These are phyloP conservation scores for Pachypanchax playfairii DNA, from an alignment of 2,113 vertebrate species.

Conservation along the genomic window DNA sequence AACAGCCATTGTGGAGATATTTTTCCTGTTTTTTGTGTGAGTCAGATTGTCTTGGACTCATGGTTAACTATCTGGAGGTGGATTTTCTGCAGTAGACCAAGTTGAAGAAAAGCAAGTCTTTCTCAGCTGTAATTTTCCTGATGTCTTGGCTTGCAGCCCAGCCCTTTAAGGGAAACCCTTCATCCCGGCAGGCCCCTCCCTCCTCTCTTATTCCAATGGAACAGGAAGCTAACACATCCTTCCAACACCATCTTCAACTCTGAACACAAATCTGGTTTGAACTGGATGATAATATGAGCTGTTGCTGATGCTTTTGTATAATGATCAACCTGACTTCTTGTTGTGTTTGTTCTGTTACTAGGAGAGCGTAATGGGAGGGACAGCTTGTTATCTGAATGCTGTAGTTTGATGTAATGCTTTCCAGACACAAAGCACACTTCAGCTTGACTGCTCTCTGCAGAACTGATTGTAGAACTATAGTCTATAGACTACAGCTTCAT, in stretches of 20 bases:
- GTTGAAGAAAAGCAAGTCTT: not conserved
- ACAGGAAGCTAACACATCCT: conserved; percentile 21
- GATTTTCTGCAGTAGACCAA: conserved; percentile 1
- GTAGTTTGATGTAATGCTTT: conserved; percentile 9
- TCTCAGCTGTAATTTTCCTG: conserved; percentile 11
- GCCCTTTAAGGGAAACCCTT: not conserved
- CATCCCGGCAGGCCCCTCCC: not conserved
- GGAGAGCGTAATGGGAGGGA: conserved; percentile 19
- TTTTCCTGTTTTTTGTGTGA: not conserved
- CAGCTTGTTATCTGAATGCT: conserved; percentile 35
- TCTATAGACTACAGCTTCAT: too few species aligned
- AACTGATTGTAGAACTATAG: too few species aligned
- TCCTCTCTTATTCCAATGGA: conserved; percentile 6
- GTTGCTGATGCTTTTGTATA: conserved; percentile 27
- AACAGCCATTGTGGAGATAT: too few species aligned
- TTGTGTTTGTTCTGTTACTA: conserved; percentile 37
- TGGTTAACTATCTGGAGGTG: not conserved
- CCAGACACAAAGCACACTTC: not conserved
- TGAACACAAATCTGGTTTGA: too few species aligned
- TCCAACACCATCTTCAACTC: not conserved
- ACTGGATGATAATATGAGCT: too few species aligned
- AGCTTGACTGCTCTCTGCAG: not conserved
- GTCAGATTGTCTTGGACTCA: not conserved
- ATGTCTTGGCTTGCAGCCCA: conserved; percentile 46
- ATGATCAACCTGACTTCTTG: conserved; percentile 29